Percentiles rank a stretch among this genome's conserved stretches.
Evolutionary conservation across 2,888 invertebrate species (phyloP).

Genomic region (Apoda limacodes): DNA sequence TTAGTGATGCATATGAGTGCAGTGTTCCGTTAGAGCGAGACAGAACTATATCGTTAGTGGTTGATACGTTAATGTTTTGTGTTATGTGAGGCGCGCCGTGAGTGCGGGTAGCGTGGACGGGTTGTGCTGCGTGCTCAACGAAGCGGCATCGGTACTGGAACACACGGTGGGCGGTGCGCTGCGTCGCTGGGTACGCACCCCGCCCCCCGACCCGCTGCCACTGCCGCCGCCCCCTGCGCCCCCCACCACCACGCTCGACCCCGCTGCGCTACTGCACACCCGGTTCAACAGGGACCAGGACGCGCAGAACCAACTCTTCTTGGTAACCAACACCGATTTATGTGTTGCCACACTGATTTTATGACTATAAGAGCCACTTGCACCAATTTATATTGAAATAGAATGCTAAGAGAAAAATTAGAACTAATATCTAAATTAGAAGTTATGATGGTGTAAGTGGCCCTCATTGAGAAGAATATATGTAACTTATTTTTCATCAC

Average conservation of each 20-base stretch:
- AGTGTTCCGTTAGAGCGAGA: no score
- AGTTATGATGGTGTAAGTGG: no score
- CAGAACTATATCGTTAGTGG: not conserved
- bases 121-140: slow-evolving; percentile 96
- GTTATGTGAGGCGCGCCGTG: slow-evolving; percentile 92
- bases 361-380: slow-evolving; percentile 59
- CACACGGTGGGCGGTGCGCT: slow-evolving; percentile 83
- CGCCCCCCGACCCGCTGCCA: slow-evolving; percentile 42
- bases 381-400: no score
- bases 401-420: no score
- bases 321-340: slow-evolving; percentile 61
- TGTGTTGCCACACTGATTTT: slow-evolving; percentile 67
- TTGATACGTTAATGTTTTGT: no score
- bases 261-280: slow-evolving; percentile 52
- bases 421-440: no score
- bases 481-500: no score
- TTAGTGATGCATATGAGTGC: no score
- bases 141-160: slow-evolving; percentile 89
- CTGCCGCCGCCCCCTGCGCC: slow-evolving; percentile 54
- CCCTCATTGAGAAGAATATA: no score
- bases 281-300: slow-evolving; percentile 81
- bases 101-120: slow-evolving; percentile 94
- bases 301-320: slow-evolving; percentile 79
- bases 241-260: slow-evolving; percentile 16
- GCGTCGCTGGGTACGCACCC: slow-evolving; percentile 73